Evolutionary conservation across 2,113 vertebrate species (phyloP).

Genomic region (Otis tarda): DNA sequence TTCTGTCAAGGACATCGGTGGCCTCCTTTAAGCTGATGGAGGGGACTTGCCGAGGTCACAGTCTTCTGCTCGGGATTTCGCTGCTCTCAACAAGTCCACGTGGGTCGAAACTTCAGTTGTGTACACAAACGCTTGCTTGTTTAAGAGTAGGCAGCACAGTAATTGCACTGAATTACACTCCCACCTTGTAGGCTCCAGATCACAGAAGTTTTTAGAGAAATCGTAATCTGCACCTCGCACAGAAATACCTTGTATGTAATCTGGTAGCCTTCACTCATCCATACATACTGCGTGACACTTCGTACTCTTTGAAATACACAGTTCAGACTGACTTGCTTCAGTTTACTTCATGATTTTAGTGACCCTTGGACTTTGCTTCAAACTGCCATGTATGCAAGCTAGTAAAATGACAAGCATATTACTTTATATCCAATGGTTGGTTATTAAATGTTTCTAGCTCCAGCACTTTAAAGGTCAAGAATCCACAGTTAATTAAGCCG

Average conservation of each 20-base stretch:
- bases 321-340: neutral
- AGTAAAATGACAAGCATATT: slow-evolving; percentile 48
- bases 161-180: neutral
- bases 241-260: neutral
- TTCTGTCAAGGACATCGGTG: neutral
- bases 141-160: neutral
- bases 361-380: slow-evolving; percentile 68
- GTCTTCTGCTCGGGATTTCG: neutral
- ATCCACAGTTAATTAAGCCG: slow-evolving; percentile 54
- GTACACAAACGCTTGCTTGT: neutral
- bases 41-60: neutral
- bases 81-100: neutral
- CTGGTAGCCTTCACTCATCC: neutral
- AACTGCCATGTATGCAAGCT: slow-evolving; percentile 42
- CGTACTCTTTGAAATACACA: neutral
- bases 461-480: slow-evolving; percentile 60
- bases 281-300: neutral
- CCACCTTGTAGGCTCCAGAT: neutral
- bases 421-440: slow-evolving; percentile 30
- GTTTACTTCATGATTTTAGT: slow-evolving; percentile 17
- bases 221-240: neutral
- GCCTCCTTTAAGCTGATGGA: neutral
- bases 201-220: neutral
- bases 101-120: neutral
- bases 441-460: slow-evolving; percentile 47